phyloP scores from a whole-genome alignment of 2,797 vertebrate species.

The Morelia viridis region DNA sequence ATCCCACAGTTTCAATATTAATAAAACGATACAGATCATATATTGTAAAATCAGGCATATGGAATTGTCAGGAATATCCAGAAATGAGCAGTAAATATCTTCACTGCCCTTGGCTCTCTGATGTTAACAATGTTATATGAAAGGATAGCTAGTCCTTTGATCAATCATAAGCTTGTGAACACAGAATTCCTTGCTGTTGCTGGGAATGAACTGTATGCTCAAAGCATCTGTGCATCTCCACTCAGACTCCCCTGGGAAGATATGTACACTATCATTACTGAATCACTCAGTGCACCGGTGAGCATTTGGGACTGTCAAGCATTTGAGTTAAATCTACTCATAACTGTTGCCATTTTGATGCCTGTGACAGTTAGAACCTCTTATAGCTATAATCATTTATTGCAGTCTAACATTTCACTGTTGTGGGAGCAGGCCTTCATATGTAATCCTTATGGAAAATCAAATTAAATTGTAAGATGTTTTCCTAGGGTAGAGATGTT shows the following conservation, averaged over 20 bases:
- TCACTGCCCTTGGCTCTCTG: accelerated
- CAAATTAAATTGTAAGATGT: conserved; percentile 57
- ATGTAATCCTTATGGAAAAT: conserved; percentile 59
- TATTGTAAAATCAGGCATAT: neutral
- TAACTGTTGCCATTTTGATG: conserved; percentile 67
- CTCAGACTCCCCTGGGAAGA: conserved; percentile 40
- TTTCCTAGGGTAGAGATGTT: conserved; percentile 33
- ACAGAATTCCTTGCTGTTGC: conserved; percentile 5
- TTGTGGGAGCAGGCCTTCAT: conserved; percentile 51
- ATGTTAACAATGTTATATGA: conserved; percentile 5
- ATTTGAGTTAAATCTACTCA: conserved; percentile 64
- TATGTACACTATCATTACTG: conserved; percentile 59
- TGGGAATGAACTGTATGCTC: conserved; percentile 28
- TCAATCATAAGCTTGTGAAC: neutral
- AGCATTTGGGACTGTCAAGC: conserved; percentile 62
- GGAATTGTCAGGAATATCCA: neutral
- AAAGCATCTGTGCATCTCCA: conserved; percentile 40
- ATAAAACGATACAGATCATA: neutral
- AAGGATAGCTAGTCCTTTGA: conserved; percentile 38
- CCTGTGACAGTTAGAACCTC: conserved; percentile 65
- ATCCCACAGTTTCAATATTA: neutral
- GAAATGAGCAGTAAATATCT: neutral
- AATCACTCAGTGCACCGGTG: conserved; percentile 51
- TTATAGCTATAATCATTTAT: conserved; percentile 62
- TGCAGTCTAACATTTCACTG: conserved; percentile 56